Evolutionary conservation across 2,888 invertebrate species (phyloP), one percentile per base, ranked within the genome.

Genomic region (Drosophila mimica): DNA sequence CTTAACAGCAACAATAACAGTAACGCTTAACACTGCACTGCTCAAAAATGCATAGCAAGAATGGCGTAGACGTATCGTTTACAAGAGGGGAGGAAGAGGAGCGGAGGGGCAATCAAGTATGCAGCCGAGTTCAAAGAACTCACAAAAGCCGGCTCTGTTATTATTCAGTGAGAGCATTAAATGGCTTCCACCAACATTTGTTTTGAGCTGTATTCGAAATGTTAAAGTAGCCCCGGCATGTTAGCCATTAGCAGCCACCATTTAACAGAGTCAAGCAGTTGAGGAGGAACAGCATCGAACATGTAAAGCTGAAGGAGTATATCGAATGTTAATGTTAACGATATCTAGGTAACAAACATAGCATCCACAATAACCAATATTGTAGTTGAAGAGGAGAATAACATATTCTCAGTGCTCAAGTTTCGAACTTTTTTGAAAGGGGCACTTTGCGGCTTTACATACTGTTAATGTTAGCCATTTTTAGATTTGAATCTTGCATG

Each of bases 81-180:
- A n/a, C 33, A 17, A 15, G 20, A 1, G 15, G 0, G 5, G 0
- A 2, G 25, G 40, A 4, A 8, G 33, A 4, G 17, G 1, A 2
- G 11, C 3, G 17, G 30, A 0, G 1, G 25, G 1, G 1, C 11
- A 31, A 25, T 46, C 46, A 46, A 4, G 25, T 0, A 25, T 25
- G 8, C 15, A 51, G 28, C 51, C 25, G 30, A 61, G 79, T 82
- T 79, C 79, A 79, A 74, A 79, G 82, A 82, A 74, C 79, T 63
- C 33, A 31, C 31, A 49, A 57, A 81, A 62, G 79, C 78, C 82
- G 74, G 82, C 54, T 57, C 64, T 79, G 82, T 59, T 75, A 71
- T 52, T 34, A 9, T 20, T n/a, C 60, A 36, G 31, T 43, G 34
- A 17, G 28, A 17, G 25, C 15, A 46, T n/a, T 31, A 20, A 38